phyloP scores from a whole-genome alignment of 2,113 vertebrate species.

The Aphyosemion australe region DNA sequence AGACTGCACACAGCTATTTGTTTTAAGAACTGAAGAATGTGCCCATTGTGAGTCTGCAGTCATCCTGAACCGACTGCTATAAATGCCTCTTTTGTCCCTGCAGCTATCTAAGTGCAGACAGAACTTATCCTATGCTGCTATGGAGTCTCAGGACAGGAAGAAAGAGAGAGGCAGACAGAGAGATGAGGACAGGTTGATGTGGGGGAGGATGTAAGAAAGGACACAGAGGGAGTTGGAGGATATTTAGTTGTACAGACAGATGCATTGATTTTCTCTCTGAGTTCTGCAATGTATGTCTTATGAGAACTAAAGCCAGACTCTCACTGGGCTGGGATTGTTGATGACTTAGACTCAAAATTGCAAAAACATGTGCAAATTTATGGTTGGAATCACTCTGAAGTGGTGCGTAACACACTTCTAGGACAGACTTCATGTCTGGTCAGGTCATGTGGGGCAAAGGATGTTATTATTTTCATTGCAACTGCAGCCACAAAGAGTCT shows the following conservation, averaged over 20 bases:
- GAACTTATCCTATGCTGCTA: constrained; percentile 75
- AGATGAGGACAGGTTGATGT: constrained; percentile 5
- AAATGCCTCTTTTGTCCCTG: constrained; percentile 78
- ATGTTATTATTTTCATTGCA: no score
- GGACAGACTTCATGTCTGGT: no score
- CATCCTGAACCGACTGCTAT: constrained; percentile 77
- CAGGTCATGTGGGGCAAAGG: no score
- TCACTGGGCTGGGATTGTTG: not conserved
- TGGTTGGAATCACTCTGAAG: no score
- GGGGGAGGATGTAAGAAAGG: constrained; percentile 23
- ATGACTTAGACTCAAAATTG: no score
- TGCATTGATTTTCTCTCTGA: constrained; percentile 79
- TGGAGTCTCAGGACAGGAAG: constrained; percentile 70
- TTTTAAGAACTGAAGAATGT: constrained; percentile 82
- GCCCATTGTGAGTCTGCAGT: constrained; percentile 78
- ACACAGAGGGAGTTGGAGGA: constrained; percentile 66
- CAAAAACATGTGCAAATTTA: no score
- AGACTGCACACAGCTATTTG: constrained; percentile 75
- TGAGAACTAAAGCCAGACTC: constrained; percentile 16
- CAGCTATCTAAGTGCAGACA: constrained; percentile 68
- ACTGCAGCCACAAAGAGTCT: no score
- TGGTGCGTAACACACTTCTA: no score
- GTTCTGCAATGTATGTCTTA: constrained; percentile 73
- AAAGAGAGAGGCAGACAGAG: constrained; percentile 25
- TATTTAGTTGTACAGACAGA: constrained; percentile 84